These are phyloP conservation scores for Tanytarsus gracilentus DNA, from an alignment of 2,888 invertebrate genomes.

Conservation along the genomic window DNA sequence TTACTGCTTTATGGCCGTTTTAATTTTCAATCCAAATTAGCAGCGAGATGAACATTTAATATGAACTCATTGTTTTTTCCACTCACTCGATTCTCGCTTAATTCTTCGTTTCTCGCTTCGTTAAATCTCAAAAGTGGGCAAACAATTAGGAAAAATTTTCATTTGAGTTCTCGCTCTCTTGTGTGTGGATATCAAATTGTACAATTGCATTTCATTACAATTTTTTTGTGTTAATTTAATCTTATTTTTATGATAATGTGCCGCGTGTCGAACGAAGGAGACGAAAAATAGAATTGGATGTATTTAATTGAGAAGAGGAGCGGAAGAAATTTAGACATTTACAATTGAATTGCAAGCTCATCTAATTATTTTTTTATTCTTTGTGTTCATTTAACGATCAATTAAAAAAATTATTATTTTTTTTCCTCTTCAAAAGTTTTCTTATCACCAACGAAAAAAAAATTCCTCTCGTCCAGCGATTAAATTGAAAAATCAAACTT, in stretches of 20 bases:
- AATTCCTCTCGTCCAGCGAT: too few relatives aligned
- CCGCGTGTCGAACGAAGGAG: slow-evolving; percentile 8
- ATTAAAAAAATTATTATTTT: background rate
- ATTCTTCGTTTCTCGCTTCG: slow-evolving; percentile 9
- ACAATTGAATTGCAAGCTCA: too few relatives aligned
- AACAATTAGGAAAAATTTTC: slow-evolving; percentile 8
- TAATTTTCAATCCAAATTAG: slow-evolving; percentile 24
- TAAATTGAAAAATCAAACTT: slow-evolving; percentile 25
- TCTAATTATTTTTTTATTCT: too few relatives aligned
- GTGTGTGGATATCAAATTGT: slow-evolving; percentile 1
- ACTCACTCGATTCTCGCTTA: background rate
- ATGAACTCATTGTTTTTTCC: slow-evolving; percentile 1
- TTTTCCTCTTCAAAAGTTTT: background rate
- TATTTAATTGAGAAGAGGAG: slow-evolving; percentile 3
- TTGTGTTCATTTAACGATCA: too few relatives aligned
- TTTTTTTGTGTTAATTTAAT: slow-evolving; percentile 22
- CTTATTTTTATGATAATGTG: slow-evolving; percentile 26
- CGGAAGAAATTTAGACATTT: background rate
- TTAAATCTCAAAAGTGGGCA: slow-evolving; percentile 9
- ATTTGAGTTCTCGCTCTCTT: background rate
- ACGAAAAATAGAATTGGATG: slow-evolving; percentile 4
- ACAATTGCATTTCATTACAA: slow-evolving; percentile 12
- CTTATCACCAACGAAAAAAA: background rate
- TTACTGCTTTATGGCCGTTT: slow-evolving; percentile 18
- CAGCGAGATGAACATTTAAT: slow-evolving; percentile 4